Evolutionary conservation across 1,140 invertebrate species (phyloP), one percentile per base, ranked within the genome.

Genomic region (Magallana ariakensis): DNA sequence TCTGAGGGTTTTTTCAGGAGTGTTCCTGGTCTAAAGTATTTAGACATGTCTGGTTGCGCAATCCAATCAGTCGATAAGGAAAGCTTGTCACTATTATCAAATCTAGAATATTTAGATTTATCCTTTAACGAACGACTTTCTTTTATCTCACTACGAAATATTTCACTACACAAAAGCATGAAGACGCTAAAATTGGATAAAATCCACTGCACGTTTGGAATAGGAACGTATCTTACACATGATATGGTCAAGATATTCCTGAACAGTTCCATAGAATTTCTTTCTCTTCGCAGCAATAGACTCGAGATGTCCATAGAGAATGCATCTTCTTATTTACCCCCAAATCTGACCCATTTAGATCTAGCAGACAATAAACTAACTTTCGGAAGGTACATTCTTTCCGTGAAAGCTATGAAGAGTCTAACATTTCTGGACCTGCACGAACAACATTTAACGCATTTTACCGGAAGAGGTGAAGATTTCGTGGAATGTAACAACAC

Each of bases 141-240:
- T 19, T 70, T 70, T 10, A 19, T 22, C 1, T 22, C 10, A 4
- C 19, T 70, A 9, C 62, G 19, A 70, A 70, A 33, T 19, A 70
- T 70, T 19, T 70, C 62, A 22, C 19, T 11, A 70, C n/a, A 5
- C 19, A 10, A 22, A 70, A 70, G 7, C 19, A 22, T 70, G 26
- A 80, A 57, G 15, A 85, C 46, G 0, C 80, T 58, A 33, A 85
- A 46, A 26, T 13, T 46, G 58, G 84, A 80, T 13, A 80, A 22
- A 85, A 85, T 53, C 16, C 80, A 33, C n/a, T 80, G 26, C 55
- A 54, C 11, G n/a, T 22, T 22, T 58, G 84, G 84, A 80, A 58
- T 54, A 70, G 84, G 62, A 26, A 80, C 84, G 33, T 6, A 80
- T 80, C 8, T 58, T 16, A 16, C 55, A 80, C 56, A 9, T 55